Conservation (phyloP, 1,140 invertebrate species). For the Atta texana region DNA sequence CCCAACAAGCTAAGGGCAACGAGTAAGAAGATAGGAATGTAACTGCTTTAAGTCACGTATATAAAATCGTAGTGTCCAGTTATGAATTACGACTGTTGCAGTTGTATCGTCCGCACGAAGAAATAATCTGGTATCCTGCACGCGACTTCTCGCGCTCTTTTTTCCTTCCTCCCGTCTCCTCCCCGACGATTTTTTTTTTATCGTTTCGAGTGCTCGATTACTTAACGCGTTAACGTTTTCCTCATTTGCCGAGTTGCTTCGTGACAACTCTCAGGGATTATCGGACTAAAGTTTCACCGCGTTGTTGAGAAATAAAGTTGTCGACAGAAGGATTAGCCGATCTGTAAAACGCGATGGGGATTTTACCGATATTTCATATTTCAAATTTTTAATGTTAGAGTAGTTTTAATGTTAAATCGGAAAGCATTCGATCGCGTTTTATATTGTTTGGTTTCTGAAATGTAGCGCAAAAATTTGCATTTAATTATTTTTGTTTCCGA, state of each 20-base stretch:
- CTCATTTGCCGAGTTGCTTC: slow-evolving; percentile 53
- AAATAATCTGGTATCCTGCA: slow-evolving; percentile 51
- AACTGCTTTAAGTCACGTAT: slow-evolving; percentile 64
- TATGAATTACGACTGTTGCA: slow-evolving; percentile 55
- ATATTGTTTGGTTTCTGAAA: background rate
- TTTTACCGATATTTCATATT: background rate
- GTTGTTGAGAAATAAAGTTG: slow-evolving; percentile 4
- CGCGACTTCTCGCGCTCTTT: slow-evolving; percentile 42
- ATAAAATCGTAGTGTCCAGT: slow-evolving; percentile 59
- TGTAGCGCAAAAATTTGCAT: background rate
- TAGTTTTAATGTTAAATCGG: too few relatives aligned
- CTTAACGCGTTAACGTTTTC: slow-evolving; percentile 59
- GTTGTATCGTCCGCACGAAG: slow-evolving; percentile 41
- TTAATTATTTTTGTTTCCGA: background rate
- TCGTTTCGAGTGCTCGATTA: slow-evolving; percentile 45
- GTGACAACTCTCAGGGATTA: slow-evolving; percentile 52
- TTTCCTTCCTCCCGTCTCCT: too few relatives aligned
- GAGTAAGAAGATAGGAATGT: slow-evolving; percentile 61
- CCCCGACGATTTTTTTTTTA: slow-evolving; percentile 48
- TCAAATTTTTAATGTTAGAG: background rate
- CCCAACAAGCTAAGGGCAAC: slow-evolving; percentile 56
- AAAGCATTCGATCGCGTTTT: too few relatives aligned
- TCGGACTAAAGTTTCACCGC: slow-evolving; percentile 36
- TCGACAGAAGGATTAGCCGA: slow-evolving; percentile 7
- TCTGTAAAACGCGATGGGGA: background rate